phyloP scores from a whole-genome alignment of 2,113 vertebrate species.

The Nothobranchius kuhntae region DNA sequence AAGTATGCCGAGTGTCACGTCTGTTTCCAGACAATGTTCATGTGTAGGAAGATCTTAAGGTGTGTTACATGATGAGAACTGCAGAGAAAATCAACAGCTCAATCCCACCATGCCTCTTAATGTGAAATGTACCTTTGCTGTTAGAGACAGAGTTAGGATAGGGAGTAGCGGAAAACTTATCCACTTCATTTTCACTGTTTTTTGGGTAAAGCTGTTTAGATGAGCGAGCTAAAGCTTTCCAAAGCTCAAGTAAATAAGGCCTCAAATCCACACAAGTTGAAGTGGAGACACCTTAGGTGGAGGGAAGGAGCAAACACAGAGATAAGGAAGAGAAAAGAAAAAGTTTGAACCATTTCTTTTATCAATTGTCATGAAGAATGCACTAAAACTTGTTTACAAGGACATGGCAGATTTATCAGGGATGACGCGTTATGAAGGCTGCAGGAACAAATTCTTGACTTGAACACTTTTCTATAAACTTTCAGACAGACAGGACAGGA shows the following conservation, averaged over 20 bases:
- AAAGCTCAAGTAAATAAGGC: slow-evolving; percentile 2
- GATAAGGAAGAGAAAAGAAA: not conserved
- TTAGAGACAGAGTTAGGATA: not conserved
- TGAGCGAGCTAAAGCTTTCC: not conserved
- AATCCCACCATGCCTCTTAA: not conserved
- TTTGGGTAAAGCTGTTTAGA: slow-evolving; percentile 5
- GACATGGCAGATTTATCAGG: not conserved
- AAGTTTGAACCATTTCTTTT: not conserved
- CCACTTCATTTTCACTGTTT: not conserved
- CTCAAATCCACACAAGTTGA: not conserved
- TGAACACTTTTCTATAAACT: not conserved
- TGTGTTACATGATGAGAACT: too few species aligned
- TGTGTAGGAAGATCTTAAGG: too few species aligned
- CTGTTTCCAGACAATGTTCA: too few species aligned
- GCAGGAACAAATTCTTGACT: not conserved
- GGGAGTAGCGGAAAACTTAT: not conserved
- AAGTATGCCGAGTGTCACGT: too few species aligned
- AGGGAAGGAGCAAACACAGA: not conserved
- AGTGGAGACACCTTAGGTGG: not conserved
- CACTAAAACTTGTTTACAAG: not conserved
- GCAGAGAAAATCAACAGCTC: not conserved
- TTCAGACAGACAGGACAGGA: not conserved
- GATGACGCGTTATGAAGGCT: not conserved
- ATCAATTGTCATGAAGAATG: not conserved
- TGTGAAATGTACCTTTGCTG: not conserved